Conservation (phyloP, 2,113 vertebrate genomes). For the Nesogale talazaci region DNA sequence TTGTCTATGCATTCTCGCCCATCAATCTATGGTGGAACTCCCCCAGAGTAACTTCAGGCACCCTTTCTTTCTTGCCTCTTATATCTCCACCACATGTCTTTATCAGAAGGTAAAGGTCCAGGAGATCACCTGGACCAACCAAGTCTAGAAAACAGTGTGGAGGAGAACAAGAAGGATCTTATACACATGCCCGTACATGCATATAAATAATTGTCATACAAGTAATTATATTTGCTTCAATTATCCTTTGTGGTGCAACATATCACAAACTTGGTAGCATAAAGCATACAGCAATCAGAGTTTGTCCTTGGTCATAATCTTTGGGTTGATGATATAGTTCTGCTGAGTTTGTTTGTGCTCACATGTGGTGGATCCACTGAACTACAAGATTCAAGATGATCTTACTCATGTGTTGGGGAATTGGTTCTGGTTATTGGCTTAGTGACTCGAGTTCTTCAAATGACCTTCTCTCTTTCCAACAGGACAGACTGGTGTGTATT, state of each 20-base stretch:
- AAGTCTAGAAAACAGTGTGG: neutral
- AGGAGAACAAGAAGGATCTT: neutral
- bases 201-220: neutral
- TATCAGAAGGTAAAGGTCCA: neutral
- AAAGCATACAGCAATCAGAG: neutral
- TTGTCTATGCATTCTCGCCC: neutral
- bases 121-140: neutral
- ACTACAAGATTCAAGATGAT: neutral
- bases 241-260: neutral
- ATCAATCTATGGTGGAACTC: neutral
- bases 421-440: neutral
- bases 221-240: conserved; percentile 16
- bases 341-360: neutral
- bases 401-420: neutral
- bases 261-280: neutral
- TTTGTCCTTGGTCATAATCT: neutral
- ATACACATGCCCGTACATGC: neutral
- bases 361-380: neutral
- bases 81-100: neutral
- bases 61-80: neutral
- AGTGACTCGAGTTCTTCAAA: neutral
- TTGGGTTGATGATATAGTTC: neutral
- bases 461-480: neutral
- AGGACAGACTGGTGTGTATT: neutral
- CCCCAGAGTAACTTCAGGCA: neutral